Evolutionary conservation across 2,797 vertebrate species (phyloP).

Genomic region (Otolemur crassicaudatus): DNA sequence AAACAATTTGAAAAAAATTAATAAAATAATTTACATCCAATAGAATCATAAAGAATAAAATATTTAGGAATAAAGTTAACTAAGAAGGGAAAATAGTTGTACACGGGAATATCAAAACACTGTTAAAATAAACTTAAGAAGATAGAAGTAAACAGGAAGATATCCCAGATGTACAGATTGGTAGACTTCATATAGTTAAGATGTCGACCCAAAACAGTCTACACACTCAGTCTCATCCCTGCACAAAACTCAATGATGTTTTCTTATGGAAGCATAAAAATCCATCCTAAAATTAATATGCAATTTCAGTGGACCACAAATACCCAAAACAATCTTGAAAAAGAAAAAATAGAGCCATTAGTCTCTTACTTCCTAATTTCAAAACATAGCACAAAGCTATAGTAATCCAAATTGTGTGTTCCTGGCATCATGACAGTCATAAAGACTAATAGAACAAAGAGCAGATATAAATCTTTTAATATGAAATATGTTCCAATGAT

Average conservation of each 20-base stretch:
- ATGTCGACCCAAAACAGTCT: not conserved
- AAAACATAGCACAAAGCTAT: not conserved
- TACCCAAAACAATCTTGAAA: conserved; percentile 33
- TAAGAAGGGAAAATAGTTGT: not conserved
- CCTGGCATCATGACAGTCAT: not conserved
- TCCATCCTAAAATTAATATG: not conserved
- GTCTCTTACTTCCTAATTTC: not conserved
- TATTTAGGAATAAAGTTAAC: not conserved
- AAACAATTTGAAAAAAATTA: not conserved
- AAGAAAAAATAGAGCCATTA: not conserved
- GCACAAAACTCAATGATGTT: not conserved
- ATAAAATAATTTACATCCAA: not conserved
- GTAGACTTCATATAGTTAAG: not conserved
- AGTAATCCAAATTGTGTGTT: not conserved
- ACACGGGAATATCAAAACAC: not conserved
- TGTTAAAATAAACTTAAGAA: not conserved
- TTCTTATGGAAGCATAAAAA: conserved; percentile 6
- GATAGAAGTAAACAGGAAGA: not conserved
- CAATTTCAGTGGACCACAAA: not conserved
- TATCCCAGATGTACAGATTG: not conserved
- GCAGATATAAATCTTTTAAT: not conserved
- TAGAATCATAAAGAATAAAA: conserved; percentile 3
- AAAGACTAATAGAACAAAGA: not conserved
- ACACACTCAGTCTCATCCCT: not conserved
- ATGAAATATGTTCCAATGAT: not conserved